Conservation (phyloP, 2,888 invertebrate genomes). For the Cordilura impudica region DNA sequence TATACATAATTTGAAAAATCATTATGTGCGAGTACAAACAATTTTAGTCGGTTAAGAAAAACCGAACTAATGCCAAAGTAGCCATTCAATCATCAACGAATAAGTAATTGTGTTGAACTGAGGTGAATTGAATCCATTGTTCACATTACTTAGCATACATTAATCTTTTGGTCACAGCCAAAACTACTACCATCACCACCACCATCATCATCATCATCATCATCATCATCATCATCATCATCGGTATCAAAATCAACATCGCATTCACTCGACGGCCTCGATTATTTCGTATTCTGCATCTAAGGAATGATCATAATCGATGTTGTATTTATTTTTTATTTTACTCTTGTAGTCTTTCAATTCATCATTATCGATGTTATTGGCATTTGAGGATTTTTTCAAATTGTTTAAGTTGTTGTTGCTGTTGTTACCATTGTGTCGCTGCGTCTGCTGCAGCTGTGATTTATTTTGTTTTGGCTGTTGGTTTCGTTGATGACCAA, state of each 20-base stretch:
- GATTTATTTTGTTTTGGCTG: slow-evolving; percentile 49
- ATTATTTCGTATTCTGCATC: slow-evolving; percentile 78
- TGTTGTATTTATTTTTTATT: slow-evolving; percentile 78
- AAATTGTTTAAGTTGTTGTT: slow-evolving; percentile 29
- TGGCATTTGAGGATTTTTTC: slow-evolving; percentile 67
- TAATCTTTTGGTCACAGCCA: no score
- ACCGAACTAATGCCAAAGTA: not conserved
- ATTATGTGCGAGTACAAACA: not conserved
- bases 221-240: not conserved
- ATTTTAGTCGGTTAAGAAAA: not conserved
- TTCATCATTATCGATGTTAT: slow-evolving; percentile 73
- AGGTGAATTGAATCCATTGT: not conserved
- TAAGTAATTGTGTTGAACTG: not conserved
- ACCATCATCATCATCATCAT: not conserved
- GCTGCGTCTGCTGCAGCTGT: not conserved
- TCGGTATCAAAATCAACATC: not conserved
- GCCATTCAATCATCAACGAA: not conserved
- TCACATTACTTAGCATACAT: not conserved
- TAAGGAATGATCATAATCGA: slow-evolving; percentile 78
- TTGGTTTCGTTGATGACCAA: not conserved
- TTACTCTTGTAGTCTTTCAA: slow-evolving; percentile 77
- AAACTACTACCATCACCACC: no score
- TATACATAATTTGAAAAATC: not conserved
- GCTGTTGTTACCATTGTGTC: slow-evolving; percentile 22
- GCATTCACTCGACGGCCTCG: slow-evolving; percentile 76